Evolutionary conservation across 2,113 vertebrate species (phyloP), one percentile per base, ranked within the genome.

Genomic region (Parus major): DNA sequence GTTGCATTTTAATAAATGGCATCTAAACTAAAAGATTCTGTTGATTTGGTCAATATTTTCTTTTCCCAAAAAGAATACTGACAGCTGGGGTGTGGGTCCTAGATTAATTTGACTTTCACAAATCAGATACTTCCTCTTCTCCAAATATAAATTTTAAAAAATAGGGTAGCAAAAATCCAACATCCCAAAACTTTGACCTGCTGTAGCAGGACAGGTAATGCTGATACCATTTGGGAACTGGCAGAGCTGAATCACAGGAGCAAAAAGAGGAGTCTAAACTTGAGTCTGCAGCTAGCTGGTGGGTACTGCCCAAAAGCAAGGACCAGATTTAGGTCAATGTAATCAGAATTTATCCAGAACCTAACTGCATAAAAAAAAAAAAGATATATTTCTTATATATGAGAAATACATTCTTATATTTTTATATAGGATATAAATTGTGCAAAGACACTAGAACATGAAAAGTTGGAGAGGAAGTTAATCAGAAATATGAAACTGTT

Each of bases 1-100:
- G 73, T 77, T 96, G 79, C 76, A 88, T 95, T 94, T 96, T 94
- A 95, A 93, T 53, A 95, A 96, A 96, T 95, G 90, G 85, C 93
- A 95, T 93, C 82, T 93, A 89, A 96, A 95, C n/a, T 7, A 61
- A 89, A 92, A 93, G 28, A 49, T 86, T 94, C 49, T 59, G 36
- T 86, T 63, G 73, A 73, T 94, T 86, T 87, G 53, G 47, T 35
- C 7, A 36, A 3, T 57, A 39, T 39, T 39, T 57, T 66, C 59
- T 80, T 75, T 49, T 28, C 0, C 15, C n/a, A 11, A 7, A 77
- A 94, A 90, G 19, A 22, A 91, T 60, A 56, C 28, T 82, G 84
- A 44, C 20, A 63, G 42, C 4, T 50, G 29, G 55, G 25, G 9
- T 78, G 39, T 71, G 29, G 44, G 53, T 76, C 49, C 15, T 57